Evolutionary conservation across 1,140 invertebrate species (phyloP), one percentile per base, ranked within the genome.

Genomic region (Parasteatoda tepidariorum): DNA sequence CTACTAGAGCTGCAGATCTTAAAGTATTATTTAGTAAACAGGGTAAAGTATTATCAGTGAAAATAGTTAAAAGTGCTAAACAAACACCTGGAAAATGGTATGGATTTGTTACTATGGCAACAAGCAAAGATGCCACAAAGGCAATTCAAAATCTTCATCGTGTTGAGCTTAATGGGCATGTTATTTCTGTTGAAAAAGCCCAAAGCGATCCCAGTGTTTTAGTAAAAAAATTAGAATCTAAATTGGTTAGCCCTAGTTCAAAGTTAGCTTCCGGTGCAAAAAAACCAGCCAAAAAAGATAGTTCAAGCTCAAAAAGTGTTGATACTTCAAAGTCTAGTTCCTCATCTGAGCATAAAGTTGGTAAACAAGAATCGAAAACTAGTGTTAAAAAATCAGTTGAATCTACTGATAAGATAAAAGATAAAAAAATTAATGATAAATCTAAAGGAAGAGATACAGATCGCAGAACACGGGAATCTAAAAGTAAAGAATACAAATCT

Each of bases 101-200:
- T 89, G 97, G 97, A 33, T 97, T 97, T 89, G 95, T 98, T 3
- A 97, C 96, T 0, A 97, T 98, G 95, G 93, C 93, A 1, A 94
- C 94, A 24, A 92, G 93, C 31, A 94, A 95, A 84, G 96, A 98
- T 90, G 96, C 96, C 7, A 92, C 94, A 26, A 95, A 95, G 85
- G 97, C 95, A 88, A 97, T 98, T 86, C 93, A 95, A 87, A 92
- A 96, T 89, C 90, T 98, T 11, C 95, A 98, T 88, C 92, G 94
- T 73, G 97, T 95, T 33, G 95, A 98, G 89, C 90, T 98, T 28
- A 95, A 98, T 89, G 96, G 96, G 3, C 93, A 95, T 83, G 95
- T 97, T 88, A 97, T 98, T 87, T 95, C 94, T 11, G 95, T 98
- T 61, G 96, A 97, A 89, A 94, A 95, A 89, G 31, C 54, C 1